Percentiles rank a stretch among this genome's conserved stretches.
These are phyloP conservation scores for Nyctalus aviator DNA, from an alignment of 2,797 vertebrate genomes.

Conservation along the genomic window DNA sequence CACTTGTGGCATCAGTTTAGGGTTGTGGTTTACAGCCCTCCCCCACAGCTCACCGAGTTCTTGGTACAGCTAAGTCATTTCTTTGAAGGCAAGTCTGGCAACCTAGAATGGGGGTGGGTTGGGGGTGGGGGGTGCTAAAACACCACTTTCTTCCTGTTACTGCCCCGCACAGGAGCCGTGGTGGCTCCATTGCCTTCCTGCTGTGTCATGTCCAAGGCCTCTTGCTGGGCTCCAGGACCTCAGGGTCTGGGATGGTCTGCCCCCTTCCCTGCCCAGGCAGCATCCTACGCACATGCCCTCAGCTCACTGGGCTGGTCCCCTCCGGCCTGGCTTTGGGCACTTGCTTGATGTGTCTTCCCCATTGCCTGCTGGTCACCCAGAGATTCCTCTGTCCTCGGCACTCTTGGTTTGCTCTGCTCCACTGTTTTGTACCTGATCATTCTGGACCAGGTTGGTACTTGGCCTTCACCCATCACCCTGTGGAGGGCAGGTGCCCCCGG, in stretches of 20 bases:
- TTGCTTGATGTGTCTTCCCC: neutral
- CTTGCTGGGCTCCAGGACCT: neutral
- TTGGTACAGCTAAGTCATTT: constrained; percentile 75
- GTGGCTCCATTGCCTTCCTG: neutral
- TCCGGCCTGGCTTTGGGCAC: neutral
- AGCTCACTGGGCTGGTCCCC: neutral
- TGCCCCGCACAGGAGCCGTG: neutral
- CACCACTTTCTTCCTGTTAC: constrained; percentile 73
- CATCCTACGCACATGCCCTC: neutral
- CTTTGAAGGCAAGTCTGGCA: constrained; percentile 78
- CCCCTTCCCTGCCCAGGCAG: neutral
- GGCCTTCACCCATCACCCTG: neutral
- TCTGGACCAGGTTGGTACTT: neutral
- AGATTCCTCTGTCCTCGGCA: neutral
- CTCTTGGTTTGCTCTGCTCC: neutral
- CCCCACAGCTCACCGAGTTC: constrained; percentile 65
- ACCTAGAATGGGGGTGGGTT: constrained; percentile 49
- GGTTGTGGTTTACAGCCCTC: constrained; percentile 73
- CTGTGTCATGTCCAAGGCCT: neutral
- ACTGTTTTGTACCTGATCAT: neutral
- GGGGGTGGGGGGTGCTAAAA: constrained; percentile 60
- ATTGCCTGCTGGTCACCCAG: neutral
- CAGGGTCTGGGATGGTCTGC: neutral
- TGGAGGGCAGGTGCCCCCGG: neutral
- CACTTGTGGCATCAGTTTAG: constrained; percentile 62